Evolutionary conservation across 2,888 invertebrate species (phyloP), one percentile per base, ranked within the genome.

Genomic region (Onchidella celtica): DNA sequence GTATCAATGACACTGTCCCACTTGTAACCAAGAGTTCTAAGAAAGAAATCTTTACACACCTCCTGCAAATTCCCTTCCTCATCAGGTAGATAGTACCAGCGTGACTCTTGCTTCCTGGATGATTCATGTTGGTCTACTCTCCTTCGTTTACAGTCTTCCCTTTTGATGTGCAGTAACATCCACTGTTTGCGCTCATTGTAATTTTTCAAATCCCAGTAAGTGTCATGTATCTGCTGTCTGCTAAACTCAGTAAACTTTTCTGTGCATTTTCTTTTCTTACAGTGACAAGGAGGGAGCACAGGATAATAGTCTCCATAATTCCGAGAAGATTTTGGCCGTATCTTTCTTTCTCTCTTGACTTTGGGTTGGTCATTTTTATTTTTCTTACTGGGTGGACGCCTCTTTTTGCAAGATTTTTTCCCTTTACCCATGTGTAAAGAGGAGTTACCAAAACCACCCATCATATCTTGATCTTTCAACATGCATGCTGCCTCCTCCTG

Each of bases 1-100:
- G 79, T 79, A 24, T 73, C 79, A 27, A 79, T 79, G 36, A 79
- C 66, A 24, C 73, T 79, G 36, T 79, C 79, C 79, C 79, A 79
- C 27, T 79, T 79, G 32, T 73, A 79, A 3, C 79, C 79, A 4
- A 79, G 79, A 55, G 79, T 79, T 32, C 57, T 55, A 21, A 79
- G 47, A 34, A 79, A 79, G 27, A 79, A 79, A 38, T 66, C 57
- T 34, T 73, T 79, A n/a, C 79, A 79, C 11, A 79, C 79, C 34
- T 79, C 79, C n/a, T 70, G 61, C 32, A 55, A 27, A 1, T 65
- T 32, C 32, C 79, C 79, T 4, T 47, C 27, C 3, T 47, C 55
- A 32, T 73, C 79, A 27, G 72, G 72, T 3, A 79, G 57, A 57
- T 55, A 79, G 55, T 73, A 79, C 63, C 73, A 73, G n/a, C 79